Percentiles rank a stretch among this genome's conserved stretches.
Evolutionary conservation across 92 coral and sea anemone species (phyloP).

Genomic region (Pocillopora grandis): DNA sequence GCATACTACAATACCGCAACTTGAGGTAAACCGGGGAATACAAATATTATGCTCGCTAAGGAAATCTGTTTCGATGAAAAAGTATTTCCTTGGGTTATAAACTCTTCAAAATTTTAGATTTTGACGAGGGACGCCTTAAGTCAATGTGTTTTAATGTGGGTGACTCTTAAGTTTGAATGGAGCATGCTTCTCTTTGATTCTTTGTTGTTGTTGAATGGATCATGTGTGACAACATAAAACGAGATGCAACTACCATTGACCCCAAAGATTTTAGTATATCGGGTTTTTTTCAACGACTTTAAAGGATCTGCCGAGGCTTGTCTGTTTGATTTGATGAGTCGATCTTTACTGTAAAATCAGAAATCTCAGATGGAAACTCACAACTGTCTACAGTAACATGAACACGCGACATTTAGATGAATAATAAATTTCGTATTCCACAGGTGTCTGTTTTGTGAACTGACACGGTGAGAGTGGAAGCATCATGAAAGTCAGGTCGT

Average conservation of each 20-base stretch:
- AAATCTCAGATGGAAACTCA: constrained; percentile 5
- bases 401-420: constrained; percentile 14
- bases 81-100: background rate
- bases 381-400: background rate
- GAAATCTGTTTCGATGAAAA: constrained; percentile 10
- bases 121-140: background rate
- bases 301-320: background rate
- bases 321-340: constrained; percentile 1
- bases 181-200: constrained; percentile 10
- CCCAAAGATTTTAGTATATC: background rate
- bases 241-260: background rate
- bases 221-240: constrained; percentile 18
- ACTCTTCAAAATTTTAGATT: background rate
- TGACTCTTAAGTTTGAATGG: background rate
- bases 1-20: constrained; percentile 10
- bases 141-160: background rate
- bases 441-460: constrained; percentile 15
- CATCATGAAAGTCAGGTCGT: background rate
- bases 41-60: background rate
- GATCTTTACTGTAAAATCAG: background rate
- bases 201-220: constrained; percentile 29
- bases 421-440: background rate
- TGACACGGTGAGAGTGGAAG: background rate
- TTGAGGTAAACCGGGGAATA: constrained; percentile 18
- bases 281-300: background rate